phyloP scores from a whole-genome alignment of 2,797 vertebrate species.

The Siniperca scherzeri region DNA sequence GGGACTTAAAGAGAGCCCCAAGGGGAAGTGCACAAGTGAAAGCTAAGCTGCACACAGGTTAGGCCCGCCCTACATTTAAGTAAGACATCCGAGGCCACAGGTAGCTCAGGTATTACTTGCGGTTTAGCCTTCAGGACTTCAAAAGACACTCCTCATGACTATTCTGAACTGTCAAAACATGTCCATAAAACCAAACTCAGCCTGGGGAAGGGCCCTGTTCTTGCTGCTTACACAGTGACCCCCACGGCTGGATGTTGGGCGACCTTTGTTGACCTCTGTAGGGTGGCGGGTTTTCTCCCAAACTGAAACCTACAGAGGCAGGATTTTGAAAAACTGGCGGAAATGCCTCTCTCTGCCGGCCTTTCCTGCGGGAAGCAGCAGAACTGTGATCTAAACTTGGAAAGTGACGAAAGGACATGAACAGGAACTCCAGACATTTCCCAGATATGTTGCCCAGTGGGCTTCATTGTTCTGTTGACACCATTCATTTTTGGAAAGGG shows the following conservation, averaged over 20 bases:
- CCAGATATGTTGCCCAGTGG: slow-evolving; percentile 57
- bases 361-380: slow-evolving; percentile 84
- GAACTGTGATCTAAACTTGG: slow-evolving; percentile 83
- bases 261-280: slow-evolving; percentile 67
- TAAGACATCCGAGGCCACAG: slow-evolving; percentile 42
- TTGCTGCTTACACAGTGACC: slow-evolving; percentile 44
- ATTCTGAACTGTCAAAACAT: slow-evolving; percentile 76
- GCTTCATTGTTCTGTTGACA: slow-evolving; percentile 74
- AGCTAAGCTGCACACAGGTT: slow-evolving; percentile 25
- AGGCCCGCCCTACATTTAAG: slow-evolving; percentile 47
- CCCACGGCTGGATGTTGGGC: slow-evolving; percentile 49
- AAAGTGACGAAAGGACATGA: slow-evolving; percentile 81
- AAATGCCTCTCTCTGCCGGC: slow-evolving; percentile 81
- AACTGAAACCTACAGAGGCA: slow-evolving; percentile 44
- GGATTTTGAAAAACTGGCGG: slow-evolving; percentile 76
- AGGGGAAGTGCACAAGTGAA: slow-evolving; percentile 30
- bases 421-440: slow-evolving; percentile 85
- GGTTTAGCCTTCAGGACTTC: slow-evolving; percentile 64
- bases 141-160: slow-evolving; percentile 75
- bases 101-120: slow-evolving; percentile 71
- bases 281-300: slow-evolving; percentile 47
- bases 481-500: slow-evolving; percentile 39
- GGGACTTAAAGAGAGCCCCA: not conserved
- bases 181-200: slow-evolving; percentile 65
- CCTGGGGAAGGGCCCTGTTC: slow-evolving; percentile 28